Percentiles rank a stretch among this genome's conserved stretches.
Evolutionary conservation across 1,140 invertebrate genomes (phyloP).

Genomic region (Drosophila grimshawi): DNA sequence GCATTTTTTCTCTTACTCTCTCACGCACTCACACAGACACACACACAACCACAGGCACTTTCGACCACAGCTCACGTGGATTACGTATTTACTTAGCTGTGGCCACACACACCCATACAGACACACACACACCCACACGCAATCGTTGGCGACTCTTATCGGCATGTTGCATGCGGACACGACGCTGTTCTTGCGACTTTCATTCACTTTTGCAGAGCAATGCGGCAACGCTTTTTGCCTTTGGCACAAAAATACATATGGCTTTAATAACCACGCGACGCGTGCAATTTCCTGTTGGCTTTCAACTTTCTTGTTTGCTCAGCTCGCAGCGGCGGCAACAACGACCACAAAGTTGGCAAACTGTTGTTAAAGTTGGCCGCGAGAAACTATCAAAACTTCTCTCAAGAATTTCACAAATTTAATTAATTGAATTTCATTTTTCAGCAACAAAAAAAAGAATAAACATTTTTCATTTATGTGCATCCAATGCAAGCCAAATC

Average conservation of each 20-base stretch:
- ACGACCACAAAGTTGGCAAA: constrained; percentile 19
- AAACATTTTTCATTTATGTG: too few relatives aligned
- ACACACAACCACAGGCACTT: background rate
- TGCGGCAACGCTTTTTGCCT: constrained; percentile 35
- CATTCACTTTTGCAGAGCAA: constrained; percentile 6
- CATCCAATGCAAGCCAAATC: too few relatives aligned
- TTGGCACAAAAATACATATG: constrained; percentile 76
- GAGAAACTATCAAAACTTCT: constrained; percentile 21
- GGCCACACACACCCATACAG: constrained; percentile 36
- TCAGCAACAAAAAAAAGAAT: too few relatives aligned
- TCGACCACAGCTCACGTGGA: constrained; percentile 54
- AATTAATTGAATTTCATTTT: too few relatives aligned
- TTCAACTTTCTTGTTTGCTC: constrained; percentile 61
- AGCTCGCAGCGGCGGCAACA: constrained; percentile 15
- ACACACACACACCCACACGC: constrained; percentile 25
- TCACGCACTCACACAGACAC: background rate
- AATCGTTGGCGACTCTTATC: constrained; percentile 50
- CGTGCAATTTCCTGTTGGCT: constrained; percentile 66
- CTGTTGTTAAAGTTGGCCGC: constrained; percentile 6
- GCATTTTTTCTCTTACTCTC: background rate
- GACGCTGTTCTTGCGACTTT: constrained; percentile 7
- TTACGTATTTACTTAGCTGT: constrained; percentile 69
- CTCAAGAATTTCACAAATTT: background rate
- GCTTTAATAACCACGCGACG: constrained; percentile 67
- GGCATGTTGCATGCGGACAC: constrained; percentile 48